Percentiles rank a stretch among this genome's conserved stretches.
Conservation (phyloP, 2,113 vertebrate species). For the Mastomys coucha region DNA sequence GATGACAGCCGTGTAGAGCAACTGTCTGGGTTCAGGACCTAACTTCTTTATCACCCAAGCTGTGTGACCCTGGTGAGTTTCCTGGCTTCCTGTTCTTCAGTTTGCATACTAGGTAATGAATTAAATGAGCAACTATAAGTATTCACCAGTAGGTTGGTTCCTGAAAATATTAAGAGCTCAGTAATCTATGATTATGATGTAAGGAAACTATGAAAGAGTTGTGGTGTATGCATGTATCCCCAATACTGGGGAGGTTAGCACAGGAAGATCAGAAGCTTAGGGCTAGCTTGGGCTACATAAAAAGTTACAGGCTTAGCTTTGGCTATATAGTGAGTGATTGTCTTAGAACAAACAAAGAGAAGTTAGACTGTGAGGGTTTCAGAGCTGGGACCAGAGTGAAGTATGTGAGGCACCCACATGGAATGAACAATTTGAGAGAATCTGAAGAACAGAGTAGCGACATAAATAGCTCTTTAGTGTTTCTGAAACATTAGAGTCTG, state of each 20-base stretch:
- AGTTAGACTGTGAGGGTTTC: rapidly evolving
- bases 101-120: not conserved
- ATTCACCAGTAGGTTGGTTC: not conserved
- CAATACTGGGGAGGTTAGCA: not conserved
- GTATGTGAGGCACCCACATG: too few relatives aligned
- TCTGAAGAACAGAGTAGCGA: not conserved
- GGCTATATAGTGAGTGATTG: not conserved
- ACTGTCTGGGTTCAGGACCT: not conserved
- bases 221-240: not conserved
- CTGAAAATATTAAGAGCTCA: not conserved
- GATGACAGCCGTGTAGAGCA: not conserved
- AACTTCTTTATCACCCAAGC: not conserved
- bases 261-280: not conserved
- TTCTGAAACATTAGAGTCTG: not conserved
- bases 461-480: not conserved
- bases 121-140: not conserved
- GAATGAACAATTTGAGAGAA: not conserved
- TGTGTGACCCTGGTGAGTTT: not conserved
- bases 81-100: not conserved
- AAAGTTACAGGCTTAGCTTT: not conserved
- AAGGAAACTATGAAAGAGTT: not conserved
- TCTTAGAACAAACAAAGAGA: not conserved
- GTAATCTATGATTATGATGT: not conserved
- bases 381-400: too few relatives aligned
- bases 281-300: not conserved